A percentile compares a stretch with the other conserved stretches of the same genome.
Conservation (phyloP, 2,888 invertebrate species). For the Teinopalpus imperialis region DNA sequence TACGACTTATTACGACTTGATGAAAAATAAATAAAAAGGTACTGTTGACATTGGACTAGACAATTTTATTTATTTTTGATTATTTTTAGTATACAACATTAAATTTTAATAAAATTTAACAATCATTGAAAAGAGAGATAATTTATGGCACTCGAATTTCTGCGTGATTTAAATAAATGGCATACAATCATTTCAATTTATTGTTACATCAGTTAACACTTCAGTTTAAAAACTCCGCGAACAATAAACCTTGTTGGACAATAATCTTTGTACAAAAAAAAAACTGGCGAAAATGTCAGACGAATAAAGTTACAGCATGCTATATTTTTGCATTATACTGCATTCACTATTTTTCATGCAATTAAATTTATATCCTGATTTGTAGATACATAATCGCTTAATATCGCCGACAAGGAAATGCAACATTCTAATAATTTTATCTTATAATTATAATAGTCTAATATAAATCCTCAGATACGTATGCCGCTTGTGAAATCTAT, state of each 20-base stretch:
- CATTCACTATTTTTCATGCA: background rate
- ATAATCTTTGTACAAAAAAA: background rate
- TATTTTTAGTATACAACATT: constrained; percentile 6
- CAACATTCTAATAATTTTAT: constrained; percentile 10
- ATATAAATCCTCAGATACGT: no score
- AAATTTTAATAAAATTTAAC: constrained; percentile 7
- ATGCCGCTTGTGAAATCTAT: constrained; percentile 12
- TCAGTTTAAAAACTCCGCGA: no score
- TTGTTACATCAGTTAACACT: background rate
- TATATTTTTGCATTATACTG: background rate
- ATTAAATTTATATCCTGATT: constrained; percentile 7
- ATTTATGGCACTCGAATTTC: constrained; percentile 23
- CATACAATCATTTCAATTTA: background rate
- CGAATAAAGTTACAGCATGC: background rate
- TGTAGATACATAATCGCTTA: background rate
- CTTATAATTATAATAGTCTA: background rate
- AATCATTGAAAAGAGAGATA: constrained; percentile 6
- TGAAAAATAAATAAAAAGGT: constrained; percentile 22
- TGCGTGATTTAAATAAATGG: constrained; percentile 4
- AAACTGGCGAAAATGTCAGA: constrained; percentile 11
- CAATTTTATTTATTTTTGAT: constrained; percentile 11
- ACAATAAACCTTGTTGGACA: no score
- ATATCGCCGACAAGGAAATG: constrained; percentile 6
- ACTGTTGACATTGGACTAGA: constrained; percentile 21
- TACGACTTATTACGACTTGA: background rate